These are phyloP conservation scores for Montipora foliosa DNA, from an alignment of 64 coral and sea anemone species.

Conservation along the genomic window DNA sequence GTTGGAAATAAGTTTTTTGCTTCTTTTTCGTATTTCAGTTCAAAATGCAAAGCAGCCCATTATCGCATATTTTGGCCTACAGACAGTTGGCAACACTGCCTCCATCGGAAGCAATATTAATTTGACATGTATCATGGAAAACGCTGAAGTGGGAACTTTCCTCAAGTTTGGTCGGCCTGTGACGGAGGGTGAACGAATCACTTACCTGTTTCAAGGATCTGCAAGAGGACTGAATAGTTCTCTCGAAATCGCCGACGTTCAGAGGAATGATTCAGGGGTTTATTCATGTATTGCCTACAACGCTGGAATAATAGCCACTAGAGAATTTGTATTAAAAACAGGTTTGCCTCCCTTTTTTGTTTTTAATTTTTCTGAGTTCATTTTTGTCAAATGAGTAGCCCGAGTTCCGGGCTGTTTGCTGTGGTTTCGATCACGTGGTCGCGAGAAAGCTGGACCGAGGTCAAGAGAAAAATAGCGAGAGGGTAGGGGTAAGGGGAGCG, in stretches of 20 bases:
- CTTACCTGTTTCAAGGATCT: neutral
- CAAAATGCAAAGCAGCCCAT: neutral
- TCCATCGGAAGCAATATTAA: slow-evolving; percentile 19
- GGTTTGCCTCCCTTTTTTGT: neutral
- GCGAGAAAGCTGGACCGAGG: no score
- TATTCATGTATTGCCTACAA: slow-evolving; percentile 10
- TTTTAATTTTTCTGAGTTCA: no score
- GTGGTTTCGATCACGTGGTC: no score
- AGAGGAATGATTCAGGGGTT: neutral
- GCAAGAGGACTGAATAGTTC: neutral
- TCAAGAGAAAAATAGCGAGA: no score
- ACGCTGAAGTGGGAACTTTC: neutral
- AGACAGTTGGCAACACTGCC: neutral
- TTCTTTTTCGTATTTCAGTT: neutral
- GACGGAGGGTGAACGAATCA: neutral
- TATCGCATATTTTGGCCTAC: slow-evolving; percentile 1
- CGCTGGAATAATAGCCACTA: neutral
- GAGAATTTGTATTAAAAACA: neutral
- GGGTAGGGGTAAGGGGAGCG: no score
- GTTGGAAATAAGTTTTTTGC: no score
- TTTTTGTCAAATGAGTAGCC: no score
- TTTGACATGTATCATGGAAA: slow-evolving; percentile 6
- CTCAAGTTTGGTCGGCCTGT: neutral
- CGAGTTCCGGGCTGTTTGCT: no score
- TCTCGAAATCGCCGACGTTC: neutral